Base-by-base conservation (phyloP, 2,797 vertebrate species). In the Uromys caudimaculatus region DNA sequence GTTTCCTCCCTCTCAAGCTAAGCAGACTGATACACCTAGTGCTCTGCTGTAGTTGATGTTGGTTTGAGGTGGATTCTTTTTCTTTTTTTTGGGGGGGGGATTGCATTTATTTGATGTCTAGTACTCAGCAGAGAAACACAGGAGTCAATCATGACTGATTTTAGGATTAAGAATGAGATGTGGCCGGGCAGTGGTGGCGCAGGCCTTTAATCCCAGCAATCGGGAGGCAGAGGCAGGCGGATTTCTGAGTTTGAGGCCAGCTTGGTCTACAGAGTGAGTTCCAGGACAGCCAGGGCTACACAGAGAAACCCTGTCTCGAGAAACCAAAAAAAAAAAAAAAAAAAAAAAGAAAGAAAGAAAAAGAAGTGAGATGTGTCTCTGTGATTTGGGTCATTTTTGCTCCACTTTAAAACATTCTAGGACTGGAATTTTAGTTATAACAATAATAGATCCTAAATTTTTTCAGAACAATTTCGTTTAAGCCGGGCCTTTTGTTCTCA, bases 401-500 rank as follows among this genome's bases (percentile, higher is more conserved):
- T 83, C n/a, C 38, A 71, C 52, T 95, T 89, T 94, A 85, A 94
- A 97, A 90, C 32, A 95, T 94, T 89, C 69, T 79, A 13, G 94
- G 58, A 79, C 47, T 32, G 29, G 56, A 96, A 85, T 92, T 93
- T 67, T 93, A 95, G 76, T 92, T 95, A 90, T 32, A 81, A 60
- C 17, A 89, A 60, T 75, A 75, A 88, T 83, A 96, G 73, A 89
- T 32, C 76, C 27, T 96, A 89, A 78, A 71, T 81, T 95, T 93
- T 97, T 97, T 91, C 54, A 94, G 77, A 71, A 85, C 62, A 84
- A 38, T 95, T 97, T 96, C 24, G 78, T 82, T 93, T 95, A 21
- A 94, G 23, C 83, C 41, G 52, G 21, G 93, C 54, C 27, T 96
- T 91, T 85, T 83, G 58, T 94, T 83, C 24, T 29, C 19, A 13